phyloP scores from a whole-genome alignment of 2,797 vertebrate species.

The Chaenodraco wilsoni region DNA sequence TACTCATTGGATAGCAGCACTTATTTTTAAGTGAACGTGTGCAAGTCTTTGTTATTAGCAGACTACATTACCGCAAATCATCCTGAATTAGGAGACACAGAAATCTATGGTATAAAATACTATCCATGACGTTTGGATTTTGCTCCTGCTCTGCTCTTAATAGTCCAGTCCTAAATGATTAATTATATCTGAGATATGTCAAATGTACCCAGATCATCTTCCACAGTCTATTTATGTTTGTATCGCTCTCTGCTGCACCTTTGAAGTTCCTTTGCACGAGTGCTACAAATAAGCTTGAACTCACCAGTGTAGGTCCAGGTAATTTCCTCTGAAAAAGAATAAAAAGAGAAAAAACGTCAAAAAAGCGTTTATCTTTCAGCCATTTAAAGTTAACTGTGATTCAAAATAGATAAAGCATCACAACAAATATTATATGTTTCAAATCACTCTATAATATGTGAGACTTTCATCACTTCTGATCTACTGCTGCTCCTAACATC shows the following conservation, averaged over 20 bases:
- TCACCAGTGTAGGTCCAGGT: slow-evolving; percentile 80
- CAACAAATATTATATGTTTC: neutral
- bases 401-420: neutral
- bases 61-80: neutral
- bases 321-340: slow-evolving; percentile 69
- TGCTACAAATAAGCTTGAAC: slow-evolving; percentile 36
- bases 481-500: neutral
- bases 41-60: neutral
- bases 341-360: slow-evolving; percentile 6
- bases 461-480: slow-evolving; percentile 6
- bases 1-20: neutral
- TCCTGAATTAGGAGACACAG: neutral
- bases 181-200: neutral
- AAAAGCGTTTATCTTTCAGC: slow-evolving; percentile 10
- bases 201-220: neutral
- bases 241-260: neutral
- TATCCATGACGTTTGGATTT: neutral
- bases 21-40: neutral
- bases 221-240: neutral
- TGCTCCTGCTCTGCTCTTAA: neutral
- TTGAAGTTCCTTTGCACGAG: neutral
- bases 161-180: neutral
- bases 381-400: neutral
- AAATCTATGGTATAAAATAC: neutral
- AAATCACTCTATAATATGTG: neutral